phyloP scores from a whole-genome alignment of 2,113 vertebrate species.

The Cephalopterus ornatus region DNA sequence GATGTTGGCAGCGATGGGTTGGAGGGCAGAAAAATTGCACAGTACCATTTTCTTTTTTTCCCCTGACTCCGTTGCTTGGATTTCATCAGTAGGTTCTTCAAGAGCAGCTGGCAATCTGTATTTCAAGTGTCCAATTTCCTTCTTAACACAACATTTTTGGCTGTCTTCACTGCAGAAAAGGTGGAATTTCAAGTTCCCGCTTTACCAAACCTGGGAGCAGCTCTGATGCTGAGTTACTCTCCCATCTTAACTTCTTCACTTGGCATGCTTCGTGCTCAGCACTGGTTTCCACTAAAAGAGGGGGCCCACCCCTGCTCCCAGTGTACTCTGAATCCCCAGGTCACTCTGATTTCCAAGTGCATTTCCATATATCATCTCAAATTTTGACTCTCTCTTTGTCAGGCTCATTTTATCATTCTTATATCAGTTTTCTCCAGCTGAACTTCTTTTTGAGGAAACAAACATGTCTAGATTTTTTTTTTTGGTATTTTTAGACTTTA shows the following conservation, averaged over 20 bases:
- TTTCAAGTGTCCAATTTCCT: not conserved
- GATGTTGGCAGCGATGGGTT: not conserved
- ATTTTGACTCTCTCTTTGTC: not conserved
- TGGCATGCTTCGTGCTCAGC: not conserved
- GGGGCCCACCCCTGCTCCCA: not conserved
- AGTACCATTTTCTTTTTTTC: not conserved
- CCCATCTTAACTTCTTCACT: not conserved
- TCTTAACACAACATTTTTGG: not conserved
- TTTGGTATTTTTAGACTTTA: not conserved
- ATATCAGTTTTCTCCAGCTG: not conserved
- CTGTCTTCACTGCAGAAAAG: not conserved
- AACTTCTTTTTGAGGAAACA: not conserved
- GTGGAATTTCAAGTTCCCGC: not conserved
- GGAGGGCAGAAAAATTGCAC: not conserved
- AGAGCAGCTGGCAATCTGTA: not conserved
- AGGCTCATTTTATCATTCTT: not conserved
- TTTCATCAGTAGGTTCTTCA: not conserved
- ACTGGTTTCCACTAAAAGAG: not conserved
- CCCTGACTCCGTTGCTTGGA: not conserved
- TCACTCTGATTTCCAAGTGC: not conserved
- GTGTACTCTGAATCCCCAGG: not conserved
- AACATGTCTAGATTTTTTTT: not conserved
- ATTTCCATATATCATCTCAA: accelerated
- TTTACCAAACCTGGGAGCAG: not conserved
- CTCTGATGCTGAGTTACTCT: not conserved